Base-by-base conservation (phyloP, 2,113 vertebrate species). In the Dipodomys merriami region DNA sequence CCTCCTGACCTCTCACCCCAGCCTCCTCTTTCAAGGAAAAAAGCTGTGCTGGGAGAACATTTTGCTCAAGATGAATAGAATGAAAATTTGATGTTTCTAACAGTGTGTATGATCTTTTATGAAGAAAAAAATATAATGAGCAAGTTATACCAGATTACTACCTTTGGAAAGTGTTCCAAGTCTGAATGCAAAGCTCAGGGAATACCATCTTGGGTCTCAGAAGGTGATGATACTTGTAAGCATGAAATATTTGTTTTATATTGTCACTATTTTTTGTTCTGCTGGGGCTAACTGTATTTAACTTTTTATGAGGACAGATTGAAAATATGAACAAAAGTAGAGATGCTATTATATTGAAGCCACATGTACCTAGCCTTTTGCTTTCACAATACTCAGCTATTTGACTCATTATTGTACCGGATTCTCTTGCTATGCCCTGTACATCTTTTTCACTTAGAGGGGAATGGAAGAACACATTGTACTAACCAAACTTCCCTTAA, bases 1-100 rank as follows among this genome's bases (percentile, higher is more conserved):
- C 86, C 93, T 95, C 79, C 74, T 86, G 78, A 88, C 94, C 97
- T 90, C 90, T 94, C 76, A 49, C 90, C 93, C 94, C 90, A 76
- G 83, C 77, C 78, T 73, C 83, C 46, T 86, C 95, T 96, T 97
- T 97, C 96, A 96, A 97, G 96, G 95, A 93, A 97, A 57, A 97
- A 96, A 95, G 96, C 96, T 97, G 96, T 93, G 91, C 83, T 94
- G 96, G 98, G 98, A 98, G 98, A 98, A 98, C 98, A 97, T 97
- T 97, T 98, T 97, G 97, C 97, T 96, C 87, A 97, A 98, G 98
- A 99, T 98, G 98, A 98, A 99, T 98, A 98, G 98, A 98, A 97
- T 98, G 97, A 95, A 94, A 97, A 98, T 98, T 98, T 98, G 98
- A 98, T 98, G 98, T 97, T 97, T 98, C 96, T 97, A 98, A 97